phyloP scores from a whole-genome alignment of 2,888 invertebrate species.

The Lamellibrachia satsuma region DNA sequence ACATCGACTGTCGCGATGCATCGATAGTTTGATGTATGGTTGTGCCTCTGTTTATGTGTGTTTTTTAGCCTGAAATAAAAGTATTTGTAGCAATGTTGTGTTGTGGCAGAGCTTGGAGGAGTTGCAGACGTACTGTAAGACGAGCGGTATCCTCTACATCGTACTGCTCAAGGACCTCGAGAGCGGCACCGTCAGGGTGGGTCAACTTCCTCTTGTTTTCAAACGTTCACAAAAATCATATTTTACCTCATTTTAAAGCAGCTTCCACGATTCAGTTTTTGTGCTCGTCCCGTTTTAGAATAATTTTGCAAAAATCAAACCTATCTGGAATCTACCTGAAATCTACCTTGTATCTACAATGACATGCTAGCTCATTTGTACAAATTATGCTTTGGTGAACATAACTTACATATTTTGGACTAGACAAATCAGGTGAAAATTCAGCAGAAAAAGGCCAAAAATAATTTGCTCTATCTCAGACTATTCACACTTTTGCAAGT shows the following conservation, averaged over 20 bases:
- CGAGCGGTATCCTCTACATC: constrained; percentile 73
- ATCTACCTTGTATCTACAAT: background rate
- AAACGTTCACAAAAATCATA: background rate
- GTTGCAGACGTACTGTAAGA: constrained; percentile 73
- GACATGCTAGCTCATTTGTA: background rate
- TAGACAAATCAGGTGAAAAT: too few species aligned
- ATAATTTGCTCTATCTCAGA: too few species aligned
- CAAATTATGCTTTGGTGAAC: too few species aligned
- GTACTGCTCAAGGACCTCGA: constrained; percentile 75
- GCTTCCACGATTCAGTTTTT: background rate
- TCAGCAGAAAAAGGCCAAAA: too few species aligned
- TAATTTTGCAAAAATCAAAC: background rate
- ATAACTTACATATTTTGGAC: too few species aligned
- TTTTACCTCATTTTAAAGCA: background rate
- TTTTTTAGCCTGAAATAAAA: background rate
- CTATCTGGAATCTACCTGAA: background rate
- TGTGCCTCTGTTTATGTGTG: too few species aligned
- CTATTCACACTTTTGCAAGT: too few species aligned
- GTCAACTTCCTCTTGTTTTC: background rate
- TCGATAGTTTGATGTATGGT: too few species aligned
- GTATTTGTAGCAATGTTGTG: background rate
- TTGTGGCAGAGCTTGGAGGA: constrained; percentile 72
- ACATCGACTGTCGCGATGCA: too few species aligned
- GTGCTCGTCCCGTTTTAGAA: background rate
- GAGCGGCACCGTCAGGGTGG: constrained; percentile 65